Base-by-base conservation (phyloP, 2,113 vertebrate genomes). In the Dinomys branickii region DNA sequence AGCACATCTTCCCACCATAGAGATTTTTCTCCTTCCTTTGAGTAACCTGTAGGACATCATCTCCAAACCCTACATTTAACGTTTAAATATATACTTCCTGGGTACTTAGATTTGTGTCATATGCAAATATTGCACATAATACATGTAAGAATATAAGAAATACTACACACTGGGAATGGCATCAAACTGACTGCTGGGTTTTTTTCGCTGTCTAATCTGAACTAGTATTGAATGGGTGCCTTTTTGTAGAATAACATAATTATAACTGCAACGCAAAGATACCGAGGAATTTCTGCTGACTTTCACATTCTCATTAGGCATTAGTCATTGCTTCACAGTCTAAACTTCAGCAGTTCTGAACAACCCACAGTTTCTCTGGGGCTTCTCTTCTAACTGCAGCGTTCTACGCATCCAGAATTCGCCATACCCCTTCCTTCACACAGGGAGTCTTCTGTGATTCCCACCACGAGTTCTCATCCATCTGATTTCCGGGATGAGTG, bases 11-110 rank as follows among this genome's bases (percentile, higher is more conserved):
- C 71, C 30, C 85, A 69, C 16, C 52, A 58, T n/a, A 85, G 77
- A 85, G 1, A 2, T 59, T 89, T 89, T 80, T 75, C 47, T 90
- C n/a, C n/a, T 63, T 92, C 54, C 38, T 92, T 85, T 78, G 63
- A 94, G 85, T 44, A 94, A 88, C 44, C 44, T 52, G 12, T 85
- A 90, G 22, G 14, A 69, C 82, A 54, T 78, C 30, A 4, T 67
- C 85, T 91, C 90, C 95, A 63, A 78, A 33, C 30, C 19, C 44
- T 88, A 54, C 19, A 26, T 61, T 91, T 84, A 94, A 93, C 54
- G 87, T 30, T 86, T 73, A 63, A 47, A 61, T 93, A 52, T 35
- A 38, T 47, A 50, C 41, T 86, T 28, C 16, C 63, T 33, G 86
- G 50, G 35, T 56, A 52, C 11, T 80, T 77, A 2, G 33, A 81